Base-by-base conservation (phyloP, 2,113 vertebrate species). In the Vimba vimba region DNA sequence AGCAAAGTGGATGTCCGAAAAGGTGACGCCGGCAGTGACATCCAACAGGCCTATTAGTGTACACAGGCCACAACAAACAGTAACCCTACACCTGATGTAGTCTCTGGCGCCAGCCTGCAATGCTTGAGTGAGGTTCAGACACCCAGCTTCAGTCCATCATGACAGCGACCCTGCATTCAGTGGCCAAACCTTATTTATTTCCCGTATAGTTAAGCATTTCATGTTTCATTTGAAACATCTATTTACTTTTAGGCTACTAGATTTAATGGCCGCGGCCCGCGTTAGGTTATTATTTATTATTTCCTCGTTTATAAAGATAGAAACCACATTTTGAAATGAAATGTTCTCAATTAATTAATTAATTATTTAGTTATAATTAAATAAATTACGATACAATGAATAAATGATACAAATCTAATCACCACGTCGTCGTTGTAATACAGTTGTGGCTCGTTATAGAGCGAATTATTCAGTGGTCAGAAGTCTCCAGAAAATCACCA, bases 81-180 rank as follows among this genome's bases (percentile, higher is more conserved):
- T 94, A 96, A 96, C 93, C 87, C 89, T 94, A 96, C 94, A 96
- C 96, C 95, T 92, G 88, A 95, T 93, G 93, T 94, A 93, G 95
- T 92, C 91, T 94, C 93, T 92, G 96, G 96, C 95, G 95, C 95
- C 95, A 81, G 87, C 57, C 91, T 81, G 93, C 90, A 89, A 96
- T 91, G 96, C 95, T 94, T 95, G 94, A 94, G 94, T 96, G 95
- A 89, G 92, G 93, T 86, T 0, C 86, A 93, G 94, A 92, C 6
- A 71, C 81, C 62, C 60, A 52, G 62, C 68, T 86, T 88, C 71
- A 85, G 43, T 33, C 86, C 45, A 69, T 76, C 39, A 55, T 30
- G 43, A 79, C 39, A 50, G 11, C 19, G 71, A 2, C 23, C 15
- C 13, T 77, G 23, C 21, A 21, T 11, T 8, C 73, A 52, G 1